Conservation (phyloP, 2,888 invertebrate species). For the Plagiodera versicolora region DNA sequence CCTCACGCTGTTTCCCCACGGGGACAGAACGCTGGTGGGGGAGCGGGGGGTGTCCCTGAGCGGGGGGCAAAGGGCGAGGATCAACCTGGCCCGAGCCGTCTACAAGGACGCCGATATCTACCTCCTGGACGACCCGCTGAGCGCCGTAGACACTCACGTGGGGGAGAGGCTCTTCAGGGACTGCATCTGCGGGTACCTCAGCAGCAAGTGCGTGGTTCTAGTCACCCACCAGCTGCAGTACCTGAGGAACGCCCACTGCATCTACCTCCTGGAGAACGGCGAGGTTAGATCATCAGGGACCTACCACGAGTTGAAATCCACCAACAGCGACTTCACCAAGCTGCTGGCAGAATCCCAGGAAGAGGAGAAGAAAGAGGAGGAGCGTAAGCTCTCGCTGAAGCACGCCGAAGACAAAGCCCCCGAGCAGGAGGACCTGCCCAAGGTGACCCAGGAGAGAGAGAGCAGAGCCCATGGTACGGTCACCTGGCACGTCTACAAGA, state of each 20-base stretch:
- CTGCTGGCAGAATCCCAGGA: constrained; percentile 51
- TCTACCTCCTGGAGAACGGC: constrained; percentile 61
- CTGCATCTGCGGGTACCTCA: constrained; percentile 66
- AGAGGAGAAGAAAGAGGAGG: constrained; percentile 23
- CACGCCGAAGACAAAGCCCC: constrained; percentile 33
- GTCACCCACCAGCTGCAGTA: constrained; percentile 75
- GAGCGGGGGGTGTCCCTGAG: constrained; percentile 59
- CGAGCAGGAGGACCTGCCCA: constrained; percentile 13
- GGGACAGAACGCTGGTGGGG: constrained; percentile 77
- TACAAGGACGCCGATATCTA: constrained; percentile 84
- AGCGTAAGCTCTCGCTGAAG: constrained; percentile 54
- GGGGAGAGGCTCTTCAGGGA: constrained; percentile 83
- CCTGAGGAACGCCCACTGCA: constrained; percentile 59
- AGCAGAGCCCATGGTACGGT: constrained; percentile 63
- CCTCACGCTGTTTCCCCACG: constrained; percentile 71
- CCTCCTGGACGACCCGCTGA: constrained; percentile 84
- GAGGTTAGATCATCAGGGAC: constrained; percentile 55
- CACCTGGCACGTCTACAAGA: constrained; percentile 59
- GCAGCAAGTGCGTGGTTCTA: constrained; percentile 68
- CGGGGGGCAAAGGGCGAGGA: constrained; percentile 83
- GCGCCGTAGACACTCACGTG: constrained; percentile 87
- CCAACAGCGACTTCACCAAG: constrained; percentile 74
- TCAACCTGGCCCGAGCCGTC: constrained; percentile 82
- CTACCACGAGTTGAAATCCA: constrained; percentile 69
- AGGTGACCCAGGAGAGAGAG: constrained; percentile 58